Percentiles rank a stretch among this genome's conserved stretches.
phyloP scores from a whole-genome alignment of 2,888 invertebrate species.

The Cataglyphis rosenhaueri region DNA sequence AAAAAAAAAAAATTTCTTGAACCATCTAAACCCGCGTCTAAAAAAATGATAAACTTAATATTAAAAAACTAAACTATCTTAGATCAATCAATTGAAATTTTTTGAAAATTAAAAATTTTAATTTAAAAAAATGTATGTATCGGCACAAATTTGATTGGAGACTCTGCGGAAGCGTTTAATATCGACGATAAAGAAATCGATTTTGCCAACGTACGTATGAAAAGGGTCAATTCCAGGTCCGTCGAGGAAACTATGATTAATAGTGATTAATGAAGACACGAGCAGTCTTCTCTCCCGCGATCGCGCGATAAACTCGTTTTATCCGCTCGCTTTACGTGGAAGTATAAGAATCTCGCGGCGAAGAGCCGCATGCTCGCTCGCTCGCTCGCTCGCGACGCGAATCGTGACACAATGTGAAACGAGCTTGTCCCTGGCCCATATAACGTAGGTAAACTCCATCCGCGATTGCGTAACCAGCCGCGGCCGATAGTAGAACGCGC shows the following conservation, averaged over 20 bases:
- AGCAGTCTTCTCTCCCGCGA: neutral
- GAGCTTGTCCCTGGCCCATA: slow-evolving; percentile 83
- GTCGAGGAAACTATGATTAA: neutral
- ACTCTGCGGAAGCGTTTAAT: neutral
- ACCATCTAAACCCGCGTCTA: neutral
- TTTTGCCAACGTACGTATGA: neutral
- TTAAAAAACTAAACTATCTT: neutral
- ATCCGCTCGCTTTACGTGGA: slow-evolving; percentile 22
- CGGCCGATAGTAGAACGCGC: slow-evolving; percentile 78
- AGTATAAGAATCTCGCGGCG: slow-evolving; percentile 32
- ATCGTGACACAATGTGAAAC: slow-evolving; percentile 65
- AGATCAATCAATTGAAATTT: neutral
- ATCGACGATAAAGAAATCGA: neutral
- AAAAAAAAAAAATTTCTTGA: neutral
- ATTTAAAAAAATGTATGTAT: neutral
- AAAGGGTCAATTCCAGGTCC: neutral
- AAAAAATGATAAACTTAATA: neutral
- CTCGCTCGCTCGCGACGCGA: slow-evolving; percentile 52
- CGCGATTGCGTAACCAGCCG: slow-evolving; percentile 80
- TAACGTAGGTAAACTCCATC: slow-evolving; percentile 79
- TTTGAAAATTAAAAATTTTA: neutral
- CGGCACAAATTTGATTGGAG: neutral
- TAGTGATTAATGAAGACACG: neutral
- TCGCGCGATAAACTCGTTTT: slow-evolving; percentile 4
- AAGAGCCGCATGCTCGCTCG: slow-evolving; percentile 54